phyloP scores from a whole-genome alignment of 2,888 invertebrate genomes.

The Protonemura montana region DNA sequence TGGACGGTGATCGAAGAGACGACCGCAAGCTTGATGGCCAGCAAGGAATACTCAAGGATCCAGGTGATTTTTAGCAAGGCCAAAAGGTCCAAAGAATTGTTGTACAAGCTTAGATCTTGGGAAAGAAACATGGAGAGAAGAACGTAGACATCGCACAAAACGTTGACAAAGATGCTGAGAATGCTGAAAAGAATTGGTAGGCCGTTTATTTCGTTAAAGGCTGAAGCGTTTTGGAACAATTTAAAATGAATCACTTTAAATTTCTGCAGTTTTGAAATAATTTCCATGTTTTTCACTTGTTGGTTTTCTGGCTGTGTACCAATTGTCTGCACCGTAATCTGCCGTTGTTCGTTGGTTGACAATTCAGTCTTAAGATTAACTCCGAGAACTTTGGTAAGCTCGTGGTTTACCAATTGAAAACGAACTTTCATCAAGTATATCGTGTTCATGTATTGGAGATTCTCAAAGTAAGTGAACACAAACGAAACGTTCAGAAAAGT shows the following conservation, averaged over 20 bases:
- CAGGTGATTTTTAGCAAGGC: background rate
- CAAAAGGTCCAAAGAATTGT: background rate
- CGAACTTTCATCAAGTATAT: background rate
- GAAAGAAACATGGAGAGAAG: background rate
- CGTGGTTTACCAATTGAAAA: background rate
- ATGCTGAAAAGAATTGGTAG: conserved; percentile 8
- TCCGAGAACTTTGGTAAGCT: background rate
- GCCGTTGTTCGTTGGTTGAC: too few relatives aligned
- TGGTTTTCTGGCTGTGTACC: background rate
- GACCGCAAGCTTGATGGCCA: background rate
- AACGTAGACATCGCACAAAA: background rate
- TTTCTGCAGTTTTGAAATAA: background rate
- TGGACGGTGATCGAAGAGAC: background rate
- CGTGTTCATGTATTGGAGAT: conserved; percentile 16
- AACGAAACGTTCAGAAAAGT: background rate
- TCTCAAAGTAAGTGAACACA: background rate
- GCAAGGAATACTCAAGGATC: background rate
- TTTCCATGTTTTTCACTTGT: background rate
- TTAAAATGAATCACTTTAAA: background rate
- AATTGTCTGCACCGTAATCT: background rate
- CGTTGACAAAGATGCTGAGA: background rate
- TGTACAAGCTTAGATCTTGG: background rate
- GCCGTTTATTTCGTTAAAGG: background rate
- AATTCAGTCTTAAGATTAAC: too few relatives aligned
- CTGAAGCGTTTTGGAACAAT: background rate